Evolutionary conservation across 2,113 vertebrate species (phyloP), one percentile per base, ranked within the genome.

Genomic region (Morone saxatilis): DNA sequence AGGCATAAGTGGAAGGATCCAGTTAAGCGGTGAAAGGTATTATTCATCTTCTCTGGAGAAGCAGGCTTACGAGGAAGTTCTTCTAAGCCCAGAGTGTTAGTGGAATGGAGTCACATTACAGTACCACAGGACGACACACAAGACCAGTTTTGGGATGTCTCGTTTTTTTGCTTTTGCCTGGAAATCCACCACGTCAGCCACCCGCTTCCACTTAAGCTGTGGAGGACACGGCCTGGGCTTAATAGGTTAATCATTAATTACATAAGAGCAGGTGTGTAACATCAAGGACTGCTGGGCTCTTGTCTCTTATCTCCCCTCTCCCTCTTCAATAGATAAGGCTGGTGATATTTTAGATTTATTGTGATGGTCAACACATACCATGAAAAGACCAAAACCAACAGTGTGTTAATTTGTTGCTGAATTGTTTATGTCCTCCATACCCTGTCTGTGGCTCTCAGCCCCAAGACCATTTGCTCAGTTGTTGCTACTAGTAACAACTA

Each of bases 1-100:
- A 70, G 25, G 8, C 59, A 71, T 69, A n/a, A 79, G 73, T 19
- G 12, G 43, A 75, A 61, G 4, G 17, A 68, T 83, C 54, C 61
- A 72, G 50, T 41, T 62, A 4, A 62, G 53, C 3, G 20, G 6
- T 70, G 19, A 47, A 63, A 19, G 36, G 22, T 59, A 14, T 71
- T 66, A 36, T 72, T 80, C 43, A 22, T 65, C 41, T 69, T 36
- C 65, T 48, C 48, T 51, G 36, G 13, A 8, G 69, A 71, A 22
- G 47, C 14, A 61, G 36, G 12, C 57, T 76, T n/a, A 50, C 43
- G 17, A 66, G 50, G 63, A 47, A 22, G 8, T 43, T 71, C 40
- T 20, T 53, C 11, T 4, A 50, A 10, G 22, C 38, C 48, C 6
- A 4, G 59, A 45, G 57, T 59, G 48, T 68, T 50, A 20, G 40